Percentiles rank a stretch among this genome's conserved stretches.
These are phyloP conservation scores for Oegoconia quadripuncta DNA, from an alignment of 2,888 invertebrate species.

Conservation along the genomic window DNA sequence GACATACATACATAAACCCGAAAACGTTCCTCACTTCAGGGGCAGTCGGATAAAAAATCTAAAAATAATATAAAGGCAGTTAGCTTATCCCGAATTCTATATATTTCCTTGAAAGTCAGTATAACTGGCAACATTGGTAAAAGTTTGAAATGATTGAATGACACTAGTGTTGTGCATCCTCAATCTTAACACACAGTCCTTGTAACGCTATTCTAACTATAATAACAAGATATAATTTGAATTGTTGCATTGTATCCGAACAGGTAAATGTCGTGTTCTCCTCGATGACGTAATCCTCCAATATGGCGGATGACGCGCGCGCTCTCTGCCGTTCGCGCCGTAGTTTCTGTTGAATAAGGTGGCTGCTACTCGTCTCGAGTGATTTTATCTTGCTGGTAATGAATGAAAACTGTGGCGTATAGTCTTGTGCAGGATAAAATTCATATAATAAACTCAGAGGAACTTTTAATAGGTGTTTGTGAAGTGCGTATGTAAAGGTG, in stretches of 20 bases:
- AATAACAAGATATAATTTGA: not conserved
- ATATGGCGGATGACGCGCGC: slow-evolving; percentile 78
- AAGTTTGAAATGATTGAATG: no score
- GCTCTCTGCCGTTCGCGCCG: slow-evolving; percentile 50
- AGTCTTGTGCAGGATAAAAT: slow-evolving; percentile 43
- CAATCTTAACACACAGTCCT: no score
- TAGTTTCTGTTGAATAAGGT: slow-evolving; percentile 49
- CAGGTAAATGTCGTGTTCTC: slow-evolving; percentile 16
- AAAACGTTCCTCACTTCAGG: no score
- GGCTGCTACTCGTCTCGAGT: slow-evolving; percentile 61
- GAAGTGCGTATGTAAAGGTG: slow-evolving; percentile 57
- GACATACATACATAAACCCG: no score
- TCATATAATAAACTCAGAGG: slow-evolving; percentile 47
- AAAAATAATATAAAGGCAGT: no score
- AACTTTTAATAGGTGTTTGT: slow-evolving; percentile 50
- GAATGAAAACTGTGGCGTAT: slow-evolving; percentile 55
- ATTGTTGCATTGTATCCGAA: slow-evolving; percentile 11
- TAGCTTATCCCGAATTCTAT: no score
- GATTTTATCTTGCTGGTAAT: slow-evolving; percentile 70
- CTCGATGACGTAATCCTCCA: slow-evolving; percentile 71
- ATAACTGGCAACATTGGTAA: no score
- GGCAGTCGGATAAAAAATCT: no score
- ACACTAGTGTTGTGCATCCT: no score
- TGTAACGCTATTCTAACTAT: not conserved
- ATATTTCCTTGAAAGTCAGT: no score